Conservation (phyloP, 1,140 invertebrate genomes). For the Ceratosolen fusciceps region DNA sequence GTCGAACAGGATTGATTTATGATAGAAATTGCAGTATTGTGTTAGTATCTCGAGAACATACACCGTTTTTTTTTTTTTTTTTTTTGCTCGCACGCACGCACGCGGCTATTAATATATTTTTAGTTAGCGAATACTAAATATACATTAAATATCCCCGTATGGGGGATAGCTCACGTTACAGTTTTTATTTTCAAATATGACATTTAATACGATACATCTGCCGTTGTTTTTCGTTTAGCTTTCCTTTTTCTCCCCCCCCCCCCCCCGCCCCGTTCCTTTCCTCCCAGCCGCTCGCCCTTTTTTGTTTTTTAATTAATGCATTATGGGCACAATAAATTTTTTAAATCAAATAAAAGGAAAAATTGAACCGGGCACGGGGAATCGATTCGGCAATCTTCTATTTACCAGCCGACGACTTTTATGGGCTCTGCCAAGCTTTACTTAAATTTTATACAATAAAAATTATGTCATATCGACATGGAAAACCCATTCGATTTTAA, state of each 20-base stretch:
- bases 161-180: background rate
- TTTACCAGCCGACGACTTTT: background rate
- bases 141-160: background rate
- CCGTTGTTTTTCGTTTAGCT: background rate
- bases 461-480: background rate
- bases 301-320: constrained; percentile 3
- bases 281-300: too few relatives aligned
- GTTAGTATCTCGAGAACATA: constrained; percentile 8
- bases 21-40: constrained; percentile 20
- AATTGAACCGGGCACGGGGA: background rate
- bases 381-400: background rate
- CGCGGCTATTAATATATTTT: constrained; percentile 6
- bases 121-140: constrained; percentile 19
- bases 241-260: too few relatives aligned
- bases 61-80: constrained; percentile 5
- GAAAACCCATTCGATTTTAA: background rate
- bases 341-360: background rate
- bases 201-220: background rate
- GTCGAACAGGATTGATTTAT: constrained; percentile 56
- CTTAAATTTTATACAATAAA: background rate
- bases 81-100: too few relatives aligned
- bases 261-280: too few relatives aligned
- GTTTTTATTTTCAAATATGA: background rate
- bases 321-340: background rate
- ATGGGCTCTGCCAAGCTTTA: background rate